Percentiles rank a stretch among this genome's conserved stretches.
Evolutionary conservation across 2,888 invertebrate species (phyloP).

Genomic region (Euproctis similis): DNA sequence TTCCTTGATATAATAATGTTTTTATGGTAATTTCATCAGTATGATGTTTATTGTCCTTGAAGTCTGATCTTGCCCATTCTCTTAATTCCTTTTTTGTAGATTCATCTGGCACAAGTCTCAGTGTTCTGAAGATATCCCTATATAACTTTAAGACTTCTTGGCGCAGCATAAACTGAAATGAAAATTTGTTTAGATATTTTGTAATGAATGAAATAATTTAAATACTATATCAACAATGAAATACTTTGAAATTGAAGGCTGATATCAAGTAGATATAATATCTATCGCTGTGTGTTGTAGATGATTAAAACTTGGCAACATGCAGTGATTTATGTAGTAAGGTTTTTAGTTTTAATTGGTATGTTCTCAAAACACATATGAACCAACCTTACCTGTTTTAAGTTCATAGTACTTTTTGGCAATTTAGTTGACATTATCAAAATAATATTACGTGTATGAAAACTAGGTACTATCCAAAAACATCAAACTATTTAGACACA

Average conservation of each 20-base stretch:
- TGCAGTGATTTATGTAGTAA: too few relatives aligned
- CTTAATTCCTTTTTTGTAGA: slow-evolving; percentile 78
- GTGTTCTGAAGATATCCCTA: slow-evolving; percentile 81
- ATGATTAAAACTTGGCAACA: too few relatives aligned
- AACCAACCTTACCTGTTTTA: slow-evolving; percentile 81
- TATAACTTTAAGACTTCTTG: slow-evolving; percentile 87
- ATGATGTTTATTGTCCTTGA: slow-evolving; percentile 81
- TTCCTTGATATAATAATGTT: slow-evolving; percentile 81
- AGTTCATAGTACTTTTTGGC: slow-evolving; percentile 64
- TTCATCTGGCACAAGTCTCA: slow-evolving; percentile 79
- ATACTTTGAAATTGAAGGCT: too few relatives aligned
- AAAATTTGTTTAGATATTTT: too few relatives aligned
- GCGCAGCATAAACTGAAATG: slow-evolving; percentile 83
- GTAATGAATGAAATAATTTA: too few relatives aligned
- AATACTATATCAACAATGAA: too few relatives aligned
- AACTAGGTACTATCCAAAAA: too few relatives aligned
- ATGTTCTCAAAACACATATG: not conserved
- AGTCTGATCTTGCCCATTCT: slow-evolving; percentile 85
- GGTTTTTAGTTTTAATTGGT: too few relatives aligned
- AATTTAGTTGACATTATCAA: slow-evolving; percentile 47
- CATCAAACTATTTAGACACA: too few relatives aligned
- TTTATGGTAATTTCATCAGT: slow-evolving; percentile 84
- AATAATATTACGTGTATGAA: too few relatives aligned
- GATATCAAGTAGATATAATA: not conserved
- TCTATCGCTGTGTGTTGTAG: too few relatives aligned